Evolutionary conservation across 2,888 invertebrate genomes (phyloP), one percentile per base, ranked within the genome.

Genomic region (Stictocephala bisonia): DNA sequence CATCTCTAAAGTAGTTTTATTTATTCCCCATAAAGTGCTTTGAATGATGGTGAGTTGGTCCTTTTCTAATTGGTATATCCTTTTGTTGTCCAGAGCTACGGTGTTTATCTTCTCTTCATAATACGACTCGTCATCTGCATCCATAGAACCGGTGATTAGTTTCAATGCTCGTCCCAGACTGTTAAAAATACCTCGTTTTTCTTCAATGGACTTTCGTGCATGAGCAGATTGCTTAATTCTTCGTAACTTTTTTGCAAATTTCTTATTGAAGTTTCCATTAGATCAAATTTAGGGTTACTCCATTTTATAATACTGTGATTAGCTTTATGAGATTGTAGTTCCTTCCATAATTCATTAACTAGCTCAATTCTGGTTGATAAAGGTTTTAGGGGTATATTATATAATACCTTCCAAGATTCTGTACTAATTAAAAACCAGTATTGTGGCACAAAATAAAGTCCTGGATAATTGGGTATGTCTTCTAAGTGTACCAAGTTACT

Each of bases 391-490:
- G 53, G 53, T 53, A 53, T 13, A 26, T 53, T 53, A 27, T 53
- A 53, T 6, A 53, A n/a, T 26, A 53, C 53, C 24, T 53, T 27
- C 53, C 53, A 53, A 13, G 53, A 53, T 15, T 22, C 26, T 7
- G 26, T 53, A 13, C 53, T 53, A 2, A 53, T 26, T 4, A 53
- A 11, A 26, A 53, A 53, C 53, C 53, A 53, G 13, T 53, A 24
- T n/a, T 53, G 53, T 53, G 53, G 53, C 2, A 53, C 53, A n/a
- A 53, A 53, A 26, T 53, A 53, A 6, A 53, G 24, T 53, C 53
- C 53, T 13, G 53, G 53, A 13, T 53, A 53, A 24, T 53, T 53
- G 6, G 53, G 53, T 9, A 35, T 35, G 11, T 35, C 35, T 4
- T 53, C 53, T 7, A 53, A 27, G 7, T 26, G 22, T 1, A 26